Percentiles rank a stretch among this genome's conserved stretches.
Conservation (phyloP, 2,797 vertebrate species). For the Gymnoscopelus microlampas region DNA sequence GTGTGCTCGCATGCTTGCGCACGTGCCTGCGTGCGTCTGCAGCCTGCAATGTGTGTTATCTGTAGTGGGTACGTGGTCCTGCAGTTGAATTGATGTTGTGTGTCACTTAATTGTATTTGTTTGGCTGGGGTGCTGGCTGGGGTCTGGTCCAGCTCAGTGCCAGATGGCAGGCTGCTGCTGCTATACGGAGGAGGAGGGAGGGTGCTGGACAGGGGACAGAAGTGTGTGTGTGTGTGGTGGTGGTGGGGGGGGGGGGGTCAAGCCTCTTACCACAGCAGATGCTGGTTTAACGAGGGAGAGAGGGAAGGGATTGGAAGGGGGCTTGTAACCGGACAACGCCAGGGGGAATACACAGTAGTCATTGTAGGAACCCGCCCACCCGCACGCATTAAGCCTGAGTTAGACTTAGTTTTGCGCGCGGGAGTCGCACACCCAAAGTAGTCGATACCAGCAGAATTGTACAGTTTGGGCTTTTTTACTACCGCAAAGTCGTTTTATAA, state of each 20-base stretch:
- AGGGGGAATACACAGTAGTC: slow-evolving; percentile 40
- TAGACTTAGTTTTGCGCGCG: no score
- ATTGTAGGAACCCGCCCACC: slow-evolving; percentile 9
- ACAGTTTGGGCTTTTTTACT: no score
- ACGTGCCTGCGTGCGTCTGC: not conserved
- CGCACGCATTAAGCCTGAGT: not conserved
- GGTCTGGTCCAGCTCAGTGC: slow-evolving; percentile 67
- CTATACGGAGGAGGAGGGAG: slow-evolving; percentile 29
- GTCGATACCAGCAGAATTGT: no score
- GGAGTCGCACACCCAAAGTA: no score
- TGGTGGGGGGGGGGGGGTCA: slow-evolving; percentile 35
- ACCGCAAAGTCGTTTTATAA: no score
- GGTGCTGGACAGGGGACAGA: slow-evolving; percentile 45
- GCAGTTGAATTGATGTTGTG: slow-evolving; percentile 19
- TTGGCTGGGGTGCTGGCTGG: slow-evolving; percentile 43
- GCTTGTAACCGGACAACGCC: slow-evolving; percentile 58
- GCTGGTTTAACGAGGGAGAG: slow-evolving; percentile 71
- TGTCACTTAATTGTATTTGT: not conserved
- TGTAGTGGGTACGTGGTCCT: slow-evolving; percentile 24
- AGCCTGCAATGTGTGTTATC: slow-evolving; percentile 8
- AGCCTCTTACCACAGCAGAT: slow-evolving; percentile 76
- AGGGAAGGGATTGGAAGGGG: slow-evolving; percentile 64
- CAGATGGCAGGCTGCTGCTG: slow-evolving; percentile 58
- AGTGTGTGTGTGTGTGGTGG: slow-evolving; percentile 26
- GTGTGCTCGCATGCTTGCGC: not conserved